These are phyloP conservation scores for Drosophila sp. DNA, from an alignment of 1,140 invertebrate genomes.

Conservation along the genomic window DNA sequence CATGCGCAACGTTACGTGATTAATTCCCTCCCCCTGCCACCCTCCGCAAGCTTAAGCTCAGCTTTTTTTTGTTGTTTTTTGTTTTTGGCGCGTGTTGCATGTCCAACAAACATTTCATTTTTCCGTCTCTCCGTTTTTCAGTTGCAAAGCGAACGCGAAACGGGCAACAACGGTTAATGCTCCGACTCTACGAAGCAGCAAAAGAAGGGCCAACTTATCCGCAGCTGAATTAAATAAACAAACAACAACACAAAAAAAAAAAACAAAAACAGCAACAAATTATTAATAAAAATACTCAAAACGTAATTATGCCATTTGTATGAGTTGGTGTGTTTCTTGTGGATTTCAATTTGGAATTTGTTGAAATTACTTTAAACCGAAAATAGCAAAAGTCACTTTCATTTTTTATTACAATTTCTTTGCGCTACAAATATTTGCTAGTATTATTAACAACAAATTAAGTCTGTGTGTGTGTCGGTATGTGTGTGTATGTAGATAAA, in stretches of 20 bases:
- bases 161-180: conserved; percentile 40
- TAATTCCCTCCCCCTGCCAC: conserved; percentile 2
- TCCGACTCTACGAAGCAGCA: conserved; percentile 13
- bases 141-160: conserved; percentile 54
- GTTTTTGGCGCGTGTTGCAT: conserved; percentile 62
- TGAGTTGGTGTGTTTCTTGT: conserved; percentile 39
- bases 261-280: conserved; percentile 11
- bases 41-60: conserved; percentile 1
- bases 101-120: conserved; percentile 46
- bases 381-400: conserved; percentile 62
- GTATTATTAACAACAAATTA: conserved; percentile 63
- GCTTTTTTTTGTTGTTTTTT: not conserved
- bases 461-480: not conserved
- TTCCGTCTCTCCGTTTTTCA: conserved; percentile 49
- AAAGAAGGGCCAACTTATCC: not conserved
- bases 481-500: not conserved
- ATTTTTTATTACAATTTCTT: conserved; percentile 59
- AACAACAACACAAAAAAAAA: no score
- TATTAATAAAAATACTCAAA: conserved; percentile 39
- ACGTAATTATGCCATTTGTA: conserved; percentile 68
- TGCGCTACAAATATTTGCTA: conserved; percentile 51
- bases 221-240: conserved; percentile 1
- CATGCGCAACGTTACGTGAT: conserved; percentile 66
- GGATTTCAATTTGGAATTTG: conserved; percentile 27
- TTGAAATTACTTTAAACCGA: conserved; percentile 41